Evolutionary conservation across 1,140 invertebrate genomes (phyloP).

Genomic region (Lordiphosa clarofinis): DNA sequence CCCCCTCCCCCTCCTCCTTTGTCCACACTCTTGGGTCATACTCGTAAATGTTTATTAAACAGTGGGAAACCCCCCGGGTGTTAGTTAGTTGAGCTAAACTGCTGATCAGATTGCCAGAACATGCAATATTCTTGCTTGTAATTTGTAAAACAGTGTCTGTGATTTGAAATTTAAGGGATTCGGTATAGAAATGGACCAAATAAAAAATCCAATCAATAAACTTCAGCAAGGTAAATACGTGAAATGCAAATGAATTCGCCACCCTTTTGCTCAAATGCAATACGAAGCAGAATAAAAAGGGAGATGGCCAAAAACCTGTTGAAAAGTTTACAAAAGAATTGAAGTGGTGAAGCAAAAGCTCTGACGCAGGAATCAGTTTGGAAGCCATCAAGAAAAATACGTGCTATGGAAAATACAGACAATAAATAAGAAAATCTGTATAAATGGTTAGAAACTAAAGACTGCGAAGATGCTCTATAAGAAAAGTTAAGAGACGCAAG

Average conservation of each 20-base stretch:
- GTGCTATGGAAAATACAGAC: too few species aligned
- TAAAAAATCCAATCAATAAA: conserved; percentile 41
- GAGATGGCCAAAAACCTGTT: conserved; percentile 16
- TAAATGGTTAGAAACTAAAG: too few species aligned
- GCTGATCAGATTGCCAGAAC: conserved; percentile 23
- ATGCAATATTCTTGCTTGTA: conserved; percentile 3
- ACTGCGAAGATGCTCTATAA: too few species aligned
- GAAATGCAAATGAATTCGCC: conserved; percentile 41
- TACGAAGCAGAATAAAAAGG: too few species aligned
- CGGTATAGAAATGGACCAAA: not conserved
- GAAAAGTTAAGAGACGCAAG: too few species aligned
- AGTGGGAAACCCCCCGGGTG: conserved; percentile 2
- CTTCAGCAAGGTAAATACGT: conserved; percentile 24
- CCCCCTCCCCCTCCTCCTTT: not conserved
- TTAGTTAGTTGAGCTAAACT: conserved; percentile 4
- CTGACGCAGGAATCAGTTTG: too few species aligned
- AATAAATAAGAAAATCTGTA: too few species aligned
- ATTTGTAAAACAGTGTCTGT: too few species aligned
- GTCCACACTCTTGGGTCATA: conserved; percentile 1
- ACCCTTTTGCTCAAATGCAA: not conserved
- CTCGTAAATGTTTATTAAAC: conserved; percentile 61
- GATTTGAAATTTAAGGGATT: too few species aligned
- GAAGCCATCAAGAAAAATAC: not conserved
- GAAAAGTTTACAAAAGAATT: conserved; percentile 6
- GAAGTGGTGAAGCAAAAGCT: conserved; percentile 1